Evolutionary conservation across 2,888 invertebrate genomes (phyloP), one percentile per base, ranked within the genome.

Genomic region (Catocala fraxini): DNA sequence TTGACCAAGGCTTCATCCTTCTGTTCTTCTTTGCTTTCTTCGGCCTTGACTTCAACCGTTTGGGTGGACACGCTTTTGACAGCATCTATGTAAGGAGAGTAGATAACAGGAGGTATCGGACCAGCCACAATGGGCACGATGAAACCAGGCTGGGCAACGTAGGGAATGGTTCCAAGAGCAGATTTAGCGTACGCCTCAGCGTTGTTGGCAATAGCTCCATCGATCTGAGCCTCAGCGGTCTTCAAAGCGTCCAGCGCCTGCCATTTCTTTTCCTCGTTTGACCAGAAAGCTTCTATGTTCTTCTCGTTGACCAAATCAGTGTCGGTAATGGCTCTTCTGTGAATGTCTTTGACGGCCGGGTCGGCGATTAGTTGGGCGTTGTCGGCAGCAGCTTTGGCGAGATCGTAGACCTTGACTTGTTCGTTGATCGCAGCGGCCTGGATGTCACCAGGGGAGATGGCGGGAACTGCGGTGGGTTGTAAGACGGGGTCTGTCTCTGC

Each of bases 361-460:
- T 89, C 86, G 1, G 75, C 70, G 0, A 84, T 87, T 33, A 83
- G 80, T 41, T 85, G 75, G 0, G n/a, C n/a, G n/a, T 87, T 81
- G 73, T 93, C 92, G 1, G 69, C 83, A 0, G 84, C 75, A 0
- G 84, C 83, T 63, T 83, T 82, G 3, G 88, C 82, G 0, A 81
- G 75, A 58, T 94, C 92, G 34, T 59, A 56, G 5, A 47, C 10
- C 46, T 66, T 10, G 13, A 66, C 65, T 46, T 75, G 88, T 5
- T 92, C 90, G 56, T 93, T 83, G 33, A 93, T 93, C 43, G 82
- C 87, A 1, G 93, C 93, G 0, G 90, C 93, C 64, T 93, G 89
- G 6, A 92, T 65, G 73, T 94, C 93, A 5, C 91, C 93, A 2
- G 91, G 78, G 0, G 88, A 83, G 15, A 92, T 75, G 1, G 91